Evolutionary conservation across 2,797 vertebrate genomes (phyloP).

Genomic region (Sebastes taczanowskii): DNA sequence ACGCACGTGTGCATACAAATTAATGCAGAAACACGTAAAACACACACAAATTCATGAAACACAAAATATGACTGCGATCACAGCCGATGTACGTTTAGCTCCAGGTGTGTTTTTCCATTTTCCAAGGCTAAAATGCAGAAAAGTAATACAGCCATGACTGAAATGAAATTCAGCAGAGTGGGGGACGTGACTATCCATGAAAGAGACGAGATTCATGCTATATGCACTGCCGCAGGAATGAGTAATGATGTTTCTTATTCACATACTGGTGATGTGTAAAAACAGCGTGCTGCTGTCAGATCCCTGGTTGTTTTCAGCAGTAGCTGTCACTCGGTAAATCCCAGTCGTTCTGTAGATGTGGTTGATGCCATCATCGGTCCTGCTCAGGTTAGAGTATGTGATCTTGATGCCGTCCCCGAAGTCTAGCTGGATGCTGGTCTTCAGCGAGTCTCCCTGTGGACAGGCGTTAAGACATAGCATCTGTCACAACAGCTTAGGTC

Average conservation of each 20-base stretch:
- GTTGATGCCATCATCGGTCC: constrained; percentile 90
- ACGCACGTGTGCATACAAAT: constrained; percentile 7
- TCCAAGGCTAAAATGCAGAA: constrained; percentile 30
- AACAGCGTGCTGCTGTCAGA: constrained; percentile 90
- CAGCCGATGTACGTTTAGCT: constrained; percentile 41
- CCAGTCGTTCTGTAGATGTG: constrained; percentile 91
- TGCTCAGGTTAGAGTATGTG: constrained; percentile 95
- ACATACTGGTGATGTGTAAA: constrained; percentile 96
- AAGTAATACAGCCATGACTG: constrained; percentile 46
- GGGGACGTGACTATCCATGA: constrained; percentile 51
- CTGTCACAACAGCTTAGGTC: constrained; percentile 69
- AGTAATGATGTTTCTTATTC: constrained; percentile 63
- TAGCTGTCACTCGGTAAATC: constrained; percentile 91
- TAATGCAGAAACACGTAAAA: constrained; percentile 16
- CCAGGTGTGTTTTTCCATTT: constrained; percentile 36
- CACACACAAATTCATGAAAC: constrained; percentile 17
- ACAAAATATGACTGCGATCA: not conserved
- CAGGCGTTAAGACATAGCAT: constrained; percentile 55
- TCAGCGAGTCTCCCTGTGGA: constrained; percentile 90
- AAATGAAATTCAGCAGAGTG: constrained; percentile 45
- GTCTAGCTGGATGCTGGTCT: constrained; percentile 94
- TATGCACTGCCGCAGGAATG: constrained; percentile 43
- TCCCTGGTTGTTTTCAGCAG: constrained; percentile 92
- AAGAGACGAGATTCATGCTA: constrained; percentile 38
- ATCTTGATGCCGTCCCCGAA: constrained; percentile 95